A percentile compares a stretch with the other conserved stretches of the same genome.
phyloP scores from a whole-genome alignment of 2,888 invertebrate species.

The Hydrotaea diabolus region DNA sequence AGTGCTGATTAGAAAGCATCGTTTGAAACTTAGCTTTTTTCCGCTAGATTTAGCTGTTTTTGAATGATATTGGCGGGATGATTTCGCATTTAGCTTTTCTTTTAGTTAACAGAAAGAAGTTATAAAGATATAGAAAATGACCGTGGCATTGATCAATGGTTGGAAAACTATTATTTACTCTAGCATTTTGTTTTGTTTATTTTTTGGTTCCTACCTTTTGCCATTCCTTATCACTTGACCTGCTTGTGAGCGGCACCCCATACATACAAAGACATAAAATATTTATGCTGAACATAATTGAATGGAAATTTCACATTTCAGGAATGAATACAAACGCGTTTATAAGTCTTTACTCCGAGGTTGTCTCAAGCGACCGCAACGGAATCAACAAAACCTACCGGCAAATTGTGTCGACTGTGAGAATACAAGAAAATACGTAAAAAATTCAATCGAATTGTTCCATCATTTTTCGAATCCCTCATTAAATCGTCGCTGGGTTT shows the following conservation, averaged over 20 bases:
- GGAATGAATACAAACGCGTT: conserved; percentile 79
- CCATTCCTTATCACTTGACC: background rate
- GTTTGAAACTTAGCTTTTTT: no score
- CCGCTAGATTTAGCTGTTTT: no score
- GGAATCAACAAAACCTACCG: conserved; percentile 78
- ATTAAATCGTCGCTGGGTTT: conserved; percentile 80
- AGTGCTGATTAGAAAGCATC: no score
- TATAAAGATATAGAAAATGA: no score
- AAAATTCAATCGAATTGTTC: conserved; percentile 79
- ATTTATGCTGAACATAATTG: conserved; percentile 34
- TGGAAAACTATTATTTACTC: no score
- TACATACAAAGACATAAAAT: conserved; percentile 16
- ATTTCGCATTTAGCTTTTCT: no score
- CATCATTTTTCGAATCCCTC: conserved; percentile 81
- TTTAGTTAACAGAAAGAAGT: no score
- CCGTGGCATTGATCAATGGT: no score
- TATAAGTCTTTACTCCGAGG: conserved; percentile 80
- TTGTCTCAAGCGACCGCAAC: conserved; percentile 79
- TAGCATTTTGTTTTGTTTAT: background rate
- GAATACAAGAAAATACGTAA: conserved; percentile 80
- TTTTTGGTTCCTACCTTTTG: background rate
- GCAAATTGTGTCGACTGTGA: conserved; percentile 79
- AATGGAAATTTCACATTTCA: conserved; percentile 71
- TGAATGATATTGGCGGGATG: no score
- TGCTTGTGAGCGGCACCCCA: background rate